A percentile compares a stretch with the other conserved stretches of the same genome.
phyloP scores from a whole-genome alignment of 2,888 invertebrate genomes.

The Diaprepes abbreviatus region DNA sequence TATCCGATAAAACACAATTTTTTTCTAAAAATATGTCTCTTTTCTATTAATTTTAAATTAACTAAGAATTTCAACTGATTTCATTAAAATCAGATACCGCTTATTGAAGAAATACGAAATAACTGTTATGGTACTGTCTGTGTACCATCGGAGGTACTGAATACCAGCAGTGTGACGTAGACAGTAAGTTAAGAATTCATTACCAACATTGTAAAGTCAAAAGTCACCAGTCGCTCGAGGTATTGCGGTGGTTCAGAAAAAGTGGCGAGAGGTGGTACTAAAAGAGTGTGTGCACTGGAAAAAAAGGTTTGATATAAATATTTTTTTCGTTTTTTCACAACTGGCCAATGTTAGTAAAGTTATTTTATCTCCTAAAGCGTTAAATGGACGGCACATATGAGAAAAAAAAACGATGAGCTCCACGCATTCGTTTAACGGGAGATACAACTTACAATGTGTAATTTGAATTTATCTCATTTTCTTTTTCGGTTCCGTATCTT shows the following conservation, averaged over 20 bases:
- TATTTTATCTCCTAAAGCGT: no score
- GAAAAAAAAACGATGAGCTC: no score
- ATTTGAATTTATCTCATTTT: no score
- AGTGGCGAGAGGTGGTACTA: conserved; percentile 7
- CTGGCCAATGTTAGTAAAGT: no score
- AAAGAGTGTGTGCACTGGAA: conserved; percentile 23
- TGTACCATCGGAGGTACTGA: conserved; percentile 33
- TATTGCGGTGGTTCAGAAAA: conserved; percentile 1
- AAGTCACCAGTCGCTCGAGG: conserved; percentile 34
- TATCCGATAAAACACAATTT: neutral
- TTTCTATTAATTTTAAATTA: neutral
- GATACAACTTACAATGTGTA: no score
- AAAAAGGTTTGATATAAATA: conserved; percentile 32
- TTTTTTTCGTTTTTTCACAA: no score
- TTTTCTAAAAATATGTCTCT: neutral
- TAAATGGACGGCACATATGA: no score
- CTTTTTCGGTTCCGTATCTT: no score
- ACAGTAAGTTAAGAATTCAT: conserved; percentile 36
- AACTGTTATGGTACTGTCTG: conserved; percentile 44
- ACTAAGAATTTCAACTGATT: neutral
- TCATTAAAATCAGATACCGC: conserved; percentile 11
- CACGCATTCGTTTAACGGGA: no score
- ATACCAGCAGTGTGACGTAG: conserved; percentile 46
- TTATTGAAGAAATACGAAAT: conserved; percentile 21
- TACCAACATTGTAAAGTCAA: conserved; percentile 45